Percentiles rank a stretch among this genome's conserved stretches.
Conservation (phyloP, 2,113 vertebrate species). For the Crocuta crocuta region DNA sequence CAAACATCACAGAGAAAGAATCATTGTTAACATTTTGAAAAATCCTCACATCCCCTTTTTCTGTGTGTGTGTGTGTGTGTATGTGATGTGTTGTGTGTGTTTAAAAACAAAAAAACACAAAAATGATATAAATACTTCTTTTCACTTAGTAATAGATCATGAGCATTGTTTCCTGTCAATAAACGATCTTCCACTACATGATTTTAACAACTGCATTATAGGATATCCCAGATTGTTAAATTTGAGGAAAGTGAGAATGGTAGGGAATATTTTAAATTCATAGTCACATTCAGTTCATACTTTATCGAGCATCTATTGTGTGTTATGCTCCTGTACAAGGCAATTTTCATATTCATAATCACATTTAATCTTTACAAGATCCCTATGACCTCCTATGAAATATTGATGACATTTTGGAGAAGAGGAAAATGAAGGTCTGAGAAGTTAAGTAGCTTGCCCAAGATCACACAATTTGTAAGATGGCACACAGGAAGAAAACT, state of each 20-base stretch:
- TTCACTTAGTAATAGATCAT: constrained; percentile 25
- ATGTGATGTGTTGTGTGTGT: not conserved
- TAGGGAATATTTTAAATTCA: not conserved
- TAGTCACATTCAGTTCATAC: not conserved
- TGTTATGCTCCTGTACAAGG: not conserved
- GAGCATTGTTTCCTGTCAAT: not conserved
- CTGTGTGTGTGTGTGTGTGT: not conserved
- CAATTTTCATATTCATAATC: not conserved
- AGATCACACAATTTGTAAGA: not conserved
- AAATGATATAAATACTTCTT: constrained; percentile 4
- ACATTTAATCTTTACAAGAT: not conserved
- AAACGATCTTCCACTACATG: not conserved
- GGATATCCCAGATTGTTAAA: not conserved
- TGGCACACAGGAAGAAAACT: not conserved
- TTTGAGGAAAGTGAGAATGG: not conserved
- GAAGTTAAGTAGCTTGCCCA: not conserved
- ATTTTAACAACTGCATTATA: not conserved
- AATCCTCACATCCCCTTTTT: not conserved
- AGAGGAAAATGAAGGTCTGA: not conserved
- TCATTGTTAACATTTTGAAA: constrained; percentile 9
- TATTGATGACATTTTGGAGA: not conserved
- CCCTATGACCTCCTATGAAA: not conserved
- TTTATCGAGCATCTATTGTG: not conserved
- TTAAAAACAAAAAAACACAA: not conserved
- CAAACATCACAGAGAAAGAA: not conserved